Conservation (phyloP, 2,113 vertebrate species). For the Plestiodon gilberti region DNA sequence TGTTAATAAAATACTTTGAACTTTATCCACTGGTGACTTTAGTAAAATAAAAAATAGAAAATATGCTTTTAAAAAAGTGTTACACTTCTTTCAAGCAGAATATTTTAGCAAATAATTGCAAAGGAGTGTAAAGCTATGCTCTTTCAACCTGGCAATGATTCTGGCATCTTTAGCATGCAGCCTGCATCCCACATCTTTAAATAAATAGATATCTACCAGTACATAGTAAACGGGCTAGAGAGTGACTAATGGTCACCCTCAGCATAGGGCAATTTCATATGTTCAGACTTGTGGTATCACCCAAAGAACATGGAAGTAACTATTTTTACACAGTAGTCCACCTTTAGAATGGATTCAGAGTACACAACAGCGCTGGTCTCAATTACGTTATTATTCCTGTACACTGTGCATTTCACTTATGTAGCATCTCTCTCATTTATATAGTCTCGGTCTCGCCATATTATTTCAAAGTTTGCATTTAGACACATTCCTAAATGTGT, state of each 20-base stretch:
- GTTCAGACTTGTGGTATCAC: background rate
- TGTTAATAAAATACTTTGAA: background rate
- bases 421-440: background rate
- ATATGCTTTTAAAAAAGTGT: background rate
- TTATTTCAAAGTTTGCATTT: background rate
- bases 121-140: background rate
- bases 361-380: background rate
- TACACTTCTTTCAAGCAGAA: slow-evolving; percentile 21
- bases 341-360: background rate
- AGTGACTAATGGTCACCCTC: background rate
- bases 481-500: background rate
- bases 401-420: background rate
- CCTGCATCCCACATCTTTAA: background rate
- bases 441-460: background rate
- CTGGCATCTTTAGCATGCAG: background rate
- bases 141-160: background rate
- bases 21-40: background rate
- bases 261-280: background rate
- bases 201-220: too few species aligned
- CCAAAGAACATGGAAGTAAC: background rate
- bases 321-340: too few species aligned
- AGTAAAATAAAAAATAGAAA: background rate
- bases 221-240: background rate
- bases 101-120: background rate
- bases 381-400: background rate